Percentiles rank a stretch among this genome's conserved stretches.
Conservation (phyloP, 2,888 invertebrate genomes). For the Caenorhabditis panamensis region DNA sequence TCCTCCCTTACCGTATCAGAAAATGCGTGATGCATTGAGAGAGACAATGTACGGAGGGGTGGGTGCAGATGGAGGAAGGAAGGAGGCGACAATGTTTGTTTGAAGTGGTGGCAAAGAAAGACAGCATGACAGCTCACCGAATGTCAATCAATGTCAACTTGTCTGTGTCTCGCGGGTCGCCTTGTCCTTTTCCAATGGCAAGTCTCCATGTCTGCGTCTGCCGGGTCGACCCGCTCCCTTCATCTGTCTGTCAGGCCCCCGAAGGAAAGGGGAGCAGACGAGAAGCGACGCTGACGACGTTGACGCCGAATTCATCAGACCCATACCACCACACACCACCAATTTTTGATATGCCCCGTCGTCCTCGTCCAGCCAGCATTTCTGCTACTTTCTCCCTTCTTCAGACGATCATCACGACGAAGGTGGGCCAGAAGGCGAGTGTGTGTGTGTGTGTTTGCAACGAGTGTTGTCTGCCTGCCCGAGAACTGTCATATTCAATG, state of each 20-base stretch:
- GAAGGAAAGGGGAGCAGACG: slow-evolving; percentile 27
- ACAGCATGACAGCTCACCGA: slow-evolving; percentile 58
- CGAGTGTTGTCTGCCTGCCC: slow-evolving; percentile 45
- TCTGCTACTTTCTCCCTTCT: slow-evolving; percentile 26
- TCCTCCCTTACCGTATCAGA: slow-evolving; percentile 20
- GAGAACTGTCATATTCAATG: slow-evolving; percentile 60
- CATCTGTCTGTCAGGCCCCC: slow-evolving; percentile 21
- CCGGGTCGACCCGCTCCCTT: slow-evolving; percentile 15
- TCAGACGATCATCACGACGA: slow-evolving; percentile 43
- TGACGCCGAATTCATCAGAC: slow-evolving; percentile 43
- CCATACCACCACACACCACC: slow-evolving; percentile 23
- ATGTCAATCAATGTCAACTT: slow-evolving; percentile 64
- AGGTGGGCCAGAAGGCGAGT: slow-evolving; percentile 11
- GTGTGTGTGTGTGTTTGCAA: slow-evolving; percentile 29
- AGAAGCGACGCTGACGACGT: slow-evolving; percentile 31
- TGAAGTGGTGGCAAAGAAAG: slow-evolving; percentile 25
- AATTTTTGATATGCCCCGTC: slow-evolving; percentile 43
- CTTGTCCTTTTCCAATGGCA: slow-evolving; percentile 26
- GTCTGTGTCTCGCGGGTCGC: slow-evolving; percentile 53
- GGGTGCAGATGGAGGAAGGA: slow-evolving; percentile 5
- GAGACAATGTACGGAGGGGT: not conserved
- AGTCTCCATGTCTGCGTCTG: slow-evolving; percentile 32
- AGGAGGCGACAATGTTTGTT: slow-evolving; percentile 36
- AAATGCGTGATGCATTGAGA: slow-evolving; percentile 25
- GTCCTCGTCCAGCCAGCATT: slow-evolving; percentile 27